phyloP scores from a whole-genome alignment of 2,888 invertebrate species.

The Ptilodon capucinus region DNA sequence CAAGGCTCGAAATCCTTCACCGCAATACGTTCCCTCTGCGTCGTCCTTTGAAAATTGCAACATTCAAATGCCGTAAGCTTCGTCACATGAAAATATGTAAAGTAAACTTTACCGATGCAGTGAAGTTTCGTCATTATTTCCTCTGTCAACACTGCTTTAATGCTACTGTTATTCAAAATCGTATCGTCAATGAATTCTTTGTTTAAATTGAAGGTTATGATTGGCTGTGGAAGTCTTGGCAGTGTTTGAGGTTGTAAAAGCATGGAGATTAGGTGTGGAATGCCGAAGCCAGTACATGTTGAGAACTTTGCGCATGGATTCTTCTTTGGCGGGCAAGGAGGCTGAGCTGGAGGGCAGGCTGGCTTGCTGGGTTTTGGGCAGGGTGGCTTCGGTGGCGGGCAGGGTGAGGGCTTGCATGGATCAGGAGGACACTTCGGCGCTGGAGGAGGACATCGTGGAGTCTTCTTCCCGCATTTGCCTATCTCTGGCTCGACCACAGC shows the following conservation, averaged over 20 bases:
- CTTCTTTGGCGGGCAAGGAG: constrained; percentile 25
- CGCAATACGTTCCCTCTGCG: constrained; percentile 10
- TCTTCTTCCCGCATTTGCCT: constrained; percentile 29
- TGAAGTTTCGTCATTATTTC: constrained; percentile 17
- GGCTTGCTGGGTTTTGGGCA: constrained; percentile 32
- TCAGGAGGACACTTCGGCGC: constrained; percentile 30
- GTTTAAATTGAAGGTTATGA: not conserved
- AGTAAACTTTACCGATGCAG: constrained; percentile 12
- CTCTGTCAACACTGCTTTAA: constrained; percentile 13
- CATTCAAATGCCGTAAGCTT: not conserved
- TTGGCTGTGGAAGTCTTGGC: constrained; percentile 4
- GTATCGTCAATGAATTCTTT: not conserved
- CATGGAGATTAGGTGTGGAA: not conserved
- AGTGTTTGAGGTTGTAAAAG: not conserved
- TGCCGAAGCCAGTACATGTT: constrained; percentile 3
- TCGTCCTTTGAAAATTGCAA: not conserved
- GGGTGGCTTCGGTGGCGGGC: constrained; percentile 21
- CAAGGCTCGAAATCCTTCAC: constrained; percentile 59
- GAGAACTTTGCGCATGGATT: constrained; percentile 30
- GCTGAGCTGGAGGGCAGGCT: constrained; percentile 21
- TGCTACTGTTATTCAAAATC: not conserved
- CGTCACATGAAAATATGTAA: not conserved
- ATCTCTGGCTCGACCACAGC: constrained; percentile 20
- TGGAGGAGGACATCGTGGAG: constrained; percentile 32
- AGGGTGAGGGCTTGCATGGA: constrained; percentile 15